Conservation (phyloP, 2,797 vertebrate species). For the Notolabrus celidotus region DNA sequence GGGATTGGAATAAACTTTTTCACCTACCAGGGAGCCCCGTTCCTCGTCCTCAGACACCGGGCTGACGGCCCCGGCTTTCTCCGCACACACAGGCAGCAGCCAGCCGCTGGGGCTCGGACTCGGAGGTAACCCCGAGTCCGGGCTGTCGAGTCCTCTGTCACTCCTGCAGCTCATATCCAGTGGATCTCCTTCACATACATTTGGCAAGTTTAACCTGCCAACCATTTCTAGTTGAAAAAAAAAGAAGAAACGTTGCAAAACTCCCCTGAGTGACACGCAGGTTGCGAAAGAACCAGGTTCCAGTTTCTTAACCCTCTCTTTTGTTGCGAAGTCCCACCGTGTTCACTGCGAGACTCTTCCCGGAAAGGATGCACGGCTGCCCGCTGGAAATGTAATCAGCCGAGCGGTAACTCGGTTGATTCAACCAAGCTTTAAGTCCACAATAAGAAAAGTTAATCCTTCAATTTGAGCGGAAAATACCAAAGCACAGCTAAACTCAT, state of each 20-base stretch:
- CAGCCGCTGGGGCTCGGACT: conserved; percentile 91
- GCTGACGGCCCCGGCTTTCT: conserved; percentile 74
- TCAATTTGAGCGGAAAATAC: neutral
- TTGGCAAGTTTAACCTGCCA: conserved; percentile 91
- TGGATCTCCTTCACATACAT: conserved; percentile 88
- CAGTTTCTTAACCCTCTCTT: neutral
- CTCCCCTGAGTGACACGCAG: conserved; percentile 15
- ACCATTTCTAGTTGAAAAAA: conserved; percentile 86
- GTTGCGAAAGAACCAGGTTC: conserved; percentile 45
- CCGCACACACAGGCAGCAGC: conserved; percentile 81
- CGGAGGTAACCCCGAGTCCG: conserved; percentile 94
- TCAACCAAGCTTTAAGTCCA: neutral
- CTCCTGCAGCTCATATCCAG: conserved; percentile 91
- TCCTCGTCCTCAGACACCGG: conserved; percentile 81
- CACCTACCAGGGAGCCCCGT: conserved; percentile 68
- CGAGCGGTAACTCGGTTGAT: neutral
- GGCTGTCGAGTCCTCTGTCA: conserved; percentile 93
- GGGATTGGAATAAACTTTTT: neutral
- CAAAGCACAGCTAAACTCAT: neutral
- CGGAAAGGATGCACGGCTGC: conserved; percentile 34
- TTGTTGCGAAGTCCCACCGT: conserved; percentile 14
- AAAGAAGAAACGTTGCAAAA: conserved; percentile 63
- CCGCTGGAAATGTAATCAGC: conserved; percentile 41
- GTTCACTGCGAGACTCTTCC: conserved; percentile 17
- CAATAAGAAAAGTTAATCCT: neutral